Evolutionary conservation across 2,888 invertebrate species (phyloP), one percentile per base, ranked within the genome.

Genomic region (Scelioninae gen. 1): DNA sequence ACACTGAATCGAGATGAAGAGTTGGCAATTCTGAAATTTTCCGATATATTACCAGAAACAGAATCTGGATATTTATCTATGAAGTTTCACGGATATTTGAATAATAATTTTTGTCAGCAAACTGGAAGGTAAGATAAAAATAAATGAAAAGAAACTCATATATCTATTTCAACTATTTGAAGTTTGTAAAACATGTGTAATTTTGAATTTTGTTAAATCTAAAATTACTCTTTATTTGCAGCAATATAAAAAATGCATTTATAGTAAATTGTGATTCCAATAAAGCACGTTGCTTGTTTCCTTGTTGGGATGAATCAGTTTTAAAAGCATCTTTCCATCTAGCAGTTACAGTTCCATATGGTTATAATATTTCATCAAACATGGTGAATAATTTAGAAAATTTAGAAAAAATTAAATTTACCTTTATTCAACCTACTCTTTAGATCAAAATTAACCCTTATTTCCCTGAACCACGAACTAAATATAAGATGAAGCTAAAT

Each of bases 281-380:
- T 11, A 51, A 51, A 51, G 51, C 51, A 10, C 51, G 51, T 11
- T 29, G 29, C 10, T 29, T 51, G 10, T 51, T 51, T 51, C 51
- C 51, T 29, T 51, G 51, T 51, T 51, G 51, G 51, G 51, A 51
- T 10, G 51, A 51, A 29, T 29, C 51, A 51, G 11, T 5, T 11
- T 29, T 23, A 0, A 23, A 29, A 51, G 0, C 51, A 11, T 51
- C 51, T 29, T 51, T 51, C 29, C 51, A 51, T 11, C 11, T 51
- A 51, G 51, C 29, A 29, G 51, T 51, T 51, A 10, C 29, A 29
- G 29, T 51, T 11, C 51, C 3, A 29, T 8, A 29, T 7, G 6
- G 11, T 51, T 13, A 29, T 11, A 8, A 23, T 0, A 6, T 29
- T 51, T 8, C 11, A 11, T 51, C 51, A 6, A 51, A 51, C 29